A percentile compares a stretch with the other conserved stretches of the same genome.
phyloP scores from a whole-genome alignment of 2,797 vertebrate species.

The Sarcophilus harrisii region DNA sequence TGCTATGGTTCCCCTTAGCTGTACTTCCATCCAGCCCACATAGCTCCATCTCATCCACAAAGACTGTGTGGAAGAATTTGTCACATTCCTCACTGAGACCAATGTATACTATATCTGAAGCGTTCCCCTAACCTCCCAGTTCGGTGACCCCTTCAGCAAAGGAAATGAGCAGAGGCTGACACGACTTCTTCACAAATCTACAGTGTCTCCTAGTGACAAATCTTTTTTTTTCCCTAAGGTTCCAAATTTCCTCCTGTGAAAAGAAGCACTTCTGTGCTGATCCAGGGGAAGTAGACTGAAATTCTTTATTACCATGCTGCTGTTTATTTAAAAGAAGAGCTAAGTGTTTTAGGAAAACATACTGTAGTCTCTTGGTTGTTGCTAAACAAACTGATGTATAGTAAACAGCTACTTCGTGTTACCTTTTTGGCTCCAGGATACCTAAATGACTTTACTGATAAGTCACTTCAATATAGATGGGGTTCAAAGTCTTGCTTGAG shows the following conservation, averaged over 20 bases:
- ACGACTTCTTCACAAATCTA: neutral
- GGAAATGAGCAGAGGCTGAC: neutral
- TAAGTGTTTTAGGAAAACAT: neutral
- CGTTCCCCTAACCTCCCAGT: neutral
- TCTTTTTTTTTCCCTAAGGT: neutral
- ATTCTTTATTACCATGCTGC: slow-evolving; percentile 4
- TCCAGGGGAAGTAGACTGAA: neutral
- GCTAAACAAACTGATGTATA: neutral
- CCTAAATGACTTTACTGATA: neutral
- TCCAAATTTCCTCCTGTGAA: neutral
- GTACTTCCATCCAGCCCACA: neutral
- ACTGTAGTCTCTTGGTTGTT: neutral
- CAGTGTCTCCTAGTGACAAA: neutral
- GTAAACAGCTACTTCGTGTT: slow-evolving; percentile 3
- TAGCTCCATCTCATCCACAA: neutral
- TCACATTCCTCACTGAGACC: neutral
- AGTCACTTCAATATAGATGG: slow-evolving; percentile 32
- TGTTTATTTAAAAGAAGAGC: slow-evolving; percentile 39
- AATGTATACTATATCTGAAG: neutral
- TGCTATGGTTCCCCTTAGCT: neutral
- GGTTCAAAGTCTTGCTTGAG: slow-evolving; percentile 44
- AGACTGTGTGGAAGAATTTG: neutral
- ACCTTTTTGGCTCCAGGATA: slow-evolving; percentile 19
- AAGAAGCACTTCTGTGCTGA: neutral
- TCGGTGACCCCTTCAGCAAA: neutral